Base-by-base conservation (phyloP, 2,888 invertebrate genomes). In the Amaurobius ferox region DNA sequence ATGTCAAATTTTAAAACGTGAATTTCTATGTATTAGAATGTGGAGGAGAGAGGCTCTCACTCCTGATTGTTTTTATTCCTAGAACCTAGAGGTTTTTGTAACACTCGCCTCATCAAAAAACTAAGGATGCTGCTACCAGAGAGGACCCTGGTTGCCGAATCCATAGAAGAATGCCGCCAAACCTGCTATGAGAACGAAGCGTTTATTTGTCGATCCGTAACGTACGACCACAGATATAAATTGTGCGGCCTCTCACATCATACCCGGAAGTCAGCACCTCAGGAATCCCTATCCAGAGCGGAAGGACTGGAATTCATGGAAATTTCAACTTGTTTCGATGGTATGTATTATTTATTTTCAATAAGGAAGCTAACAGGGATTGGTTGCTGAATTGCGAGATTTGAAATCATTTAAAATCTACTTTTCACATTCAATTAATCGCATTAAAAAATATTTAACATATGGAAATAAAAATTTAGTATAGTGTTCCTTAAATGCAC, bases 241-340 rank as follows among this genome's bases (percentile, higher is more conserved):
- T 71, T 79, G n/a, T 92, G 92, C 83, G 91, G 91, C 11, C 90
- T 92, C 3, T 91, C 91, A 32, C 92, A 92, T 88, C 92, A 92
- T 89, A 90, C 91, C 16, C 29, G 87, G 0, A 73, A 70, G 29
- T 81, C 88, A 16, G 76, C 86, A n/a, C 83, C 86, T 7, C 48
- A 61, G 13, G 83, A 71, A 0, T 71, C 83, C 9, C 35, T 88
- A 0, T 13, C 64, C 0, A 64, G 77, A 61, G 79, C 86, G 0
- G 73, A 78, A 19, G 28, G n/a, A 1, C 72, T 66, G 11, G 88
- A 88, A n/a, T 86, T 77, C 29, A 6, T 77, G n/a, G 88, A 88
- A 73, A 77, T 88, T 19, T 80, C 88, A 5, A 87, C 88, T 0
- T 88, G 88, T 32, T 88, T 87, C 29, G 79, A 88, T 55, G 87